Evolutionary conservation across 2,113 vertebrate species (phyloP).

Genomic region (Labeo rohita): DNA sequence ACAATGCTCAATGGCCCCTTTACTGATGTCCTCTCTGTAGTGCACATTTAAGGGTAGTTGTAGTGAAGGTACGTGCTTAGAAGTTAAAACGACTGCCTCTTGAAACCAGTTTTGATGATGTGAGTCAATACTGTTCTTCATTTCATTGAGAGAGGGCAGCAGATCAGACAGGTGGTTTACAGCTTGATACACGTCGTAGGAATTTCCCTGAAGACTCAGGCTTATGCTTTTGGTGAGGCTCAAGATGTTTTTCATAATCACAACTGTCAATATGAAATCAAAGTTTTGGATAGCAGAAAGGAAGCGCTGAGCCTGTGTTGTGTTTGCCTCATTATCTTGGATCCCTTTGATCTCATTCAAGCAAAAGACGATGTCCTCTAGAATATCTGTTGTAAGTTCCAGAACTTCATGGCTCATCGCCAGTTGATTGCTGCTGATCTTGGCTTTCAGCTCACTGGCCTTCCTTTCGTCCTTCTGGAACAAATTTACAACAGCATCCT

Average conservation of each 20-base stretch:
- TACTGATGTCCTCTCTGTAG: slow-evolving; percentile 74
- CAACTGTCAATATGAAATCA: slow-evolving; percentile 74
- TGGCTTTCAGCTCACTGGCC: slow-evolving; percentile 73
- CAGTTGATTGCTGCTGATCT: slow-evolving; percentile 72
- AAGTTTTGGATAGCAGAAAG: slow-evolving; percentile 70
- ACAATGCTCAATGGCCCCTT: slow-evolving; percentile 68
- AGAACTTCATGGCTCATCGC: slow-evolving; percentile 76
- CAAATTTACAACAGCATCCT: slow-evolving; percentile 69
- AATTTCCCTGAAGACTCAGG: slow-evolving; percentile 74
- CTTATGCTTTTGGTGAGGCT: slow-evolving; percentile 70
- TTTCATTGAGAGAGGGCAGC: slow-evolving; percentile 64
- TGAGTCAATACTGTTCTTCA: slow-evolving; percentile 67
- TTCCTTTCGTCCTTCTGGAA: slow-evolving; percentile 69
- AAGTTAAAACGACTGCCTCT: slow-evolving; percentile 71
- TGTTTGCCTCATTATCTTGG: slow-evolving; percentile 53
- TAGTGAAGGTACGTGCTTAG: slow-evolving; percentile 70
- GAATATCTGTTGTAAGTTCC: slow-evolving; percentile 69
- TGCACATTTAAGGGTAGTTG: slow-evolving; percentile 72
- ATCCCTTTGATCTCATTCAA: slow-evolving; percentile 70
- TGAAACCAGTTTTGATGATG: slow-evolving; percentile 77
- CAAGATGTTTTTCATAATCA: slow-evolving; percentile 73
- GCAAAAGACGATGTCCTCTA: slow-evolving; percentile 69
- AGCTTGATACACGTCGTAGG: slow-evolving; percentile 73
- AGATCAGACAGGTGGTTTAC: slow-evolving; percentile 69
- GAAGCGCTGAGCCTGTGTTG: slow-evolving; percentile 66